Evolutionary conservation across 2,113 vertebrate species (phyloP).

Genomic region (Suncus etruscus): DNA sequence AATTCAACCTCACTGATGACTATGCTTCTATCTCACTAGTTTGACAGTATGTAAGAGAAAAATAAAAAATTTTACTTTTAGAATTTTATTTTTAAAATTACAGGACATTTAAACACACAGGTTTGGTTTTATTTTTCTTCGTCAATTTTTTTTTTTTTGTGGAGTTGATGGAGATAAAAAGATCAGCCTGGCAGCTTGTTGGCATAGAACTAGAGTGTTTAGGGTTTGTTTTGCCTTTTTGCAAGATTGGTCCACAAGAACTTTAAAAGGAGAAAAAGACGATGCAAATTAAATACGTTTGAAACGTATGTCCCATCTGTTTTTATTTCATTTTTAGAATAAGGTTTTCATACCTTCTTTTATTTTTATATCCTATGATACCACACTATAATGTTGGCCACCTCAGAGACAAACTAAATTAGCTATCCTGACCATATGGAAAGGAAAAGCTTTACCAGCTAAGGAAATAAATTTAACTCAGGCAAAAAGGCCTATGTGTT

Average conservation of each 20-base stretch:
- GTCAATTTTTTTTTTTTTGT: slow-evolving; percentile 59
- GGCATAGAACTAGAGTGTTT: slow-evolving; percentile 86
- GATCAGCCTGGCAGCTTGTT: slow-evolving; percentile 88
- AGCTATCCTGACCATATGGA: slow-evolving; percentile 88
- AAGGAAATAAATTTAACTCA: slow-evolving; percentile 87
- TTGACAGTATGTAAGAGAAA: slow-evolving; percentile 52
- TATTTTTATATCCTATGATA: slow-evolving; percentile 89
- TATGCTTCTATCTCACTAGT: slow-evolving; percentile 37
- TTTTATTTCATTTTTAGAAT: slow-evolving; percentile 90
- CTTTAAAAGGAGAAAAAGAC: slow-evolving; percentile 84
- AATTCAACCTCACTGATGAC: slow-evolving; percentile 12
- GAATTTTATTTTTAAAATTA: slow-evolving; percentile 66
- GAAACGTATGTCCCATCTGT: slow-evolving; percentile 91
- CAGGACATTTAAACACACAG: slow-evolving; percentile 71
- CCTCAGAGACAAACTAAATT: slow-evolving; percentile 89
- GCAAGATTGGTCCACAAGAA: slow-evolving; percentile 89
- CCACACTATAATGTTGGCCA: slow-evolving; percentile 88
- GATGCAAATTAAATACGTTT: slow-evolving; percentile 91
- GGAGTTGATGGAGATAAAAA: slow-evolving; percentile 84
- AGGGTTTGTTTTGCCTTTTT: slow-evolving; percentile 87
- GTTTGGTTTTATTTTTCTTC: slow-evolving; percentile 64
- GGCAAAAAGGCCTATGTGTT: slow-evolving; percentile 87
- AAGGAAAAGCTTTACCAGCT: slow-evolving; percentile 86
- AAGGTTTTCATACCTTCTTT: slow-evolving; percentile 90
- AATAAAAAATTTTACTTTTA: slow-evolving; percentile 67